Evolutionary conservation across 2,113 vertebrate species (phyloP).

Genomic region (Oceanites oceanicus): DNA sequence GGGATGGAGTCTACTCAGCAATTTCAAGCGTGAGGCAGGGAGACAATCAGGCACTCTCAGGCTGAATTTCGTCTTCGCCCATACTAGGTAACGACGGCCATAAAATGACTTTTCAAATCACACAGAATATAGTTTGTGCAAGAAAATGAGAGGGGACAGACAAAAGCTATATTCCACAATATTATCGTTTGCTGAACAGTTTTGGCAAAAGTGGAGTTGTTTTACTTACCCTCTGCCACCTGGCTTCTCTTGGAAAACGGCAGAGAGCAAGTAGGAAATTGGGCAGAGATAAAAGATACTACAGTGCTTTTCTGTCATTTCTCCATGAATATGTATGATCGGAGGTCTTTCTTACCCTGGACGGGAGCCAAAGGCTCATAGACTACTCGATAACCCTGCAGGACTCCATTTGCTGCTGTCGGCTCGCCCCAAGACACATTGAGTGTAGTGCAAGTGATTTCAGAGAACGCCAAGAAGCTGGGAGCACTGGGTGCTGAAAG

Average conservation of each 20-base stretch:
- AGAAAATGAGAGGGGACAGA: background rate
- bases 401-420: slow-evolving; percentile 83
- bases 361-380: slow-evolving; percentile 88
- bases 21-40: background rate
- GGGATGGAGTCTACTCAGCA: slow-evolving; percentile 33
- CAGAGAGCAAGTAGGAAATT: slow-evolving; percentile 22
- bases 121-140: background rate
- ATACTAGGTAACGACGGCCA: background rate
- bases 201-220: slow-evolving; percentile 9
- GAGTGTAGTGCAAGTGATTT: slow-evolving; percentile 88
- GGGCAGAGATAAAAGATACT: slow-evolving; percentile 16
- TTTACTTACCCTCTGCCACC: slow-evolving; percentile 54
- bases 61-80: background rate
- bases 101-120: slow-evolving; percentile 1
- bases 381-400: slow-evolving; percentile 92
- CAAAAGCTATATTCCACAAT: background rate
- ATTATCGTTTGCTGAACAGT: background rate
- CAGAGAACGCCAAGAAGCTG: slow-evolving; percentile 88
- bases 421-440: slow-evolving; percentile 94
- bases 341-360: slow-evolving; percentile 78
- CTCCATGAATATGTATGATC: background rate
- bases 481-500: slow-evolving; percentile 86
- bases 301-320: background rate
- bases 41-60: background rate
- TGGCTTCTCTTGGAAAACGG: background rate